Conservation (phyloP, 2,113 vertebrate species). For the Rhynchomys soricoides region DNA sequence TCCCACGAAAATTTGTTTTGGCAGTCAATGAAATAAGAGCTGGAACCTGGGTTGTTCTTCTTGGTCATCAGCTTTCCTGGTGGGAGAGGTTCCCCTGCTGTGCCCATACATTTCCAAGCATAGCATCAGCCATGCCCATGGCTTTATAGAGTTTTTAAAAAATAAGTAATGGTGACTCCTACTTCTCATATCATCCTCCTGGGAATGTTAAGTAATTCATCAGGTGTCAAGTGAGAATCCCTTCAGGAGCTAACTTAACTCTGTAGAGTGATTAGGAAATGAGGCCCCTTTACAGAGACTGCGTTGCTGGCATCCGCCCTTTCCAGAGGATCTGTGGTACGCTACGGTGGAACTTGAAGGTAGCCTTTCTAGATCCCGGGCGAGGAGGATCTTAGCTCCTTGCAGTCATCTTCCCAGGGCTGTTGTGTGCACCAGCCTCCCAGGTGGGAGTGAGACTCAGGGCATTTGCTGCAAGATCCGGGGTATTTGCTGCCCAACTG, state of each 20-base stretch:
- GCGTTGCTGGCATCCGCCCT: neutral
- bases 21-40: neutral
- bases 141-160: neutral
- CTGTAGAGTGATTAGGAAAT: neutral
- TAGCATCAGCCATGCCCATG: neutral
- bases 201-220: neutral
- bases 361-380: too few relatives aligned
- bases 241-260: constrained; percentile 2
- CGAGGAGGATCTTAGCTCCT: neutral
- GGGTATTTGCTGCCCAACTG: neutral
- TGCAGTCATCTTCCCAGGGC: neutral
- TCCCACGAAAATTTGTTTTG: constrained; percentile 30
- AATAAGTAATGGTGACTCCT: neutral
- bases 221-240: neutral
- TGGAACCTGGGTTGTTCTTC: neutral
- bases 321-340: neutral
- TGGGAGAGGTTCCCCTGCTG: neutral
- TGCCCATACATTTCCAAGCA: neutral
- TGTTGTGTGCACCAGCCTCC: neutral
- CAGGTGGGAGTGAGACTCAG: neutral
- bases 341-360: neutral
- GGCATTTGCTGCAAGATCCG: neutral
- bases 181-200: neutral
- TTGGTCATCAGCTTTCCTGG: neutral
- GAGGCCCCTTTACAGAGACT: neutral